Percentiles rank a stretch among this genome's conserved stretches.
phyloP scores from a whole-genome alignment of 2,797 vertebrate species.

The Coracias cyanogaster region DNA sequence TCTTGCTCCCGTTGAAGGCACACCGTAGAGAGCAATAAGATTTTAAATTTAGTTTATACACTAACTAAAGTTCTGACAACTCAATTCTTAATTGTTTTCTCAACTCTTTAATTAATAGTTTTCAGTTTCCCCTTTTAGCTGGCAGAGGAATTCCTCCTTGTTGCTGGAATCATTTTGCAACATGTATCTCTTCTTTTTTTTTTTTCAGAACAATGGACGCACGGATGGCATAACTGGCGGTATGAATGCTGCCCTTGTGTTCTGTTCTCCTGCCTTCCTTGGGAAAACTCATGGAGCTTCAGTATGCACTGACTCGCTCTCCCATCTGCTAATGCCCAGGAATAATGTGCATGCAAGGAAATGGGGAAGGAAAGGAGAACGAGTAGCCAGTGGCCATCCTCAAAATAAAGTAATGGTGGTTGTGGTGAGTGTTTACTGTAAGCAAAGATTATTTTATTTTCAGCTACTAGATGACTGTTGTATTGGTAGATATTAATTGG shows the following conservation, averaged over 20 bases:
- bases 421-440: background rate
- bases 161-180: background rate
- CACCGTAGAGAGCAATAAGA: accelerated
- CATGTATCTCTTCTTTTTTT: background rate
- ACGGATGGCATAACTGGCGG: background rate
- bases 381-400: background rate
- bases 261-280: background rate
- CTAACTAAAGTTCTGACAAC: background rate
- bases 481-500: background rate
- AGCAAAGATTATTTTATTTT: background rate
- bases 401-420: background rate
- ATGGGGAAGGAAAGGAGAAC: background rate
- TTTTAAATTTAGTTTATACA: background rate
- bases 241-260: constrained; percentile 34
- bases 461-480: background rate
- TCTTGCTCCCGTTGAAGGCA: background rate
- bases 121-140: background rate
- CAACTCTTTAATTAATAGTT: background rate
- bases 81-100: background rate
- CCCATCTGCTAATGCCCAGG: background rate
- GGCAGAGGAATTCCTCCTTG: background rate
- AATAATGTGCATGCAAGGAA: accelerated
- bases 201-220: constrained; percentile 31
- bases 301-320: background rate
- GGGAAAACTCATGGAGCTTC: constrained; percentile 1